Evolutionary conservation across 1,140 invertebrate genomes (phyloP), one percentile per base, ranked within the genome.

Genomic region (Drosophila lowei): DNA sequence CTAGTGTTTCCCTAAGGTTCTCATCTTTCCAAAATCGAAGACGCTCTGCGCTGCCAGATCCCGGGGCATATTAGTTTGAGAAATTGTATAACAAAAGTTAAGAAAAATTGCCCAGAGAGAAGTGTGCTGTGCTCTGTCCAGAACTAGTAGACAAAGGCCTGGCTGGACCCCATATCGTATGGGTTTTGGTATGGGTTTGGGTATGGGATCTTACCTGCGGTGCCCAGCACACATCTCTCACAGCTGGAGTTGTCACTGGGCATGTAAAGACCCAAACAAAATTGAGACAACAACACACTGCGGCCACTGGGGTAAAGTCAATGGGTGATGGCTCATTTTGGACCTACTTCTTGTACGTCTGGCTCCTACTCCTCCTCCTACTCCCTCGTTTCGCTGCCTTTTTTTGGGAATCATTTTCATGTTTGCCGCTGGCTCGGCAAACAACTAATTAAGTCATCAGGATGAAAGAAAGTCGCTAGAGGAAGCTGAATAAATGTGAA

Each of bases 181-280:
- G 56, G 53, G n/a, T n/a, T 42, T 54, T 74, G 47, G 61, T 54
- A 65, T 66, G n/a, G n/a, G n/a, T n/a, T n/a, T n/a, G 46, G 52
- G 55, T 6, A 46, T 75, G 47, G 47, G 6, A 56, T 70, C 54
- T 79, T 83, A 86, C 81, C 88, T 86, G 78, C 75, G 78, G 72
- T 77, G 86, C 81, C 62, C 54, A 30, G 79, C 79, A 86, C 79
- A 86, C 60, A 62, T 68, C 59, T 18, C 42, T 55, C 71, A 74
- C 88, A 90, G 88, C 88, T 90, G 88, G 88, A 90, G 89, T 90
- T 90, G 88, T 90, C 88, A 90, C 88, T 86, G 84, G 79, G 83
- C 88, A 90, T 90, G 89, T 90, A 84, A 90, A 84, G 76, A 83
- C 70, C 76, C 75, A 88, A 80, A 73, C 53, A 80, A 67, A 75